A percentile compares a stretch with the other conserved stretches of the same genome.
Evolutionary conservation across 2,797 vertebrate genomes (phyloP).

Genomic region (Pipistrellus pygmaeus): DNA sequence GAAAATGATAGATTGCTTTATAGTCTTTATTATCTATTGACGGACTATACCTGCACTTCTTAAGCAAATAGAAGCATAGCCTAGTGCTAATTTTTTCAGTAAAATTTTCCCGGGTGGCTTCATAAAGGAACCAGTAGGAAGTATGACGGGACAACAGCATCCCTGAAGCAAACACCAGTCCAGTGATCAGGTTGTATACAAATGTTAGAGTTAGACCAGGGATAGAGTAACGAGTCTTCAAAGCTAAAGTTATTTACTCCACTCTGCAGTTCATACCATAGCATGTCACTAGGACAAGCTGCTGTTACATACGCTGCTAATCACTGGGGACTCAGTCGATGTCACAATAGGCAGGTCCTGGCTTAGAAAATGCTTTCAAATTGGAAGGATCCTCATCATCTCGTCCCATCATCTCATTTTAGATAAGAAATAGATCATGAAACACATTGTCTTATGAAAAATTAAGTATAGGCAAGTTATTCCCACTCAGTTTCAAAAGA

Average conservation of each 20-base stretch:
- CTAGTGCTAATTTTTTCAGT: not conserved
- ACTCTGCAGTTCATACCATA: not conserved
- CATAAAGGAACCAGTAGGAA: not conserved
- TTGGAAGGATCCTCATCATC: not conserved
- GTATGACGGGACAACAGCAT: not conserved
- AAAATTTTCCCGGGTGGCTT: slow-evolving; percentile 8
- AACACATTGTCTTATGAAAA: slow-evolving; percentile 25
- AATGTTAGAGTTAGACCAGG: not conserved
- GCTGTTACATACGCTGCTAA: not conserved
- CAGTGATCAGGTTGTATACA: not conserved
- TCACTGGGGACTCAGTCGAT: not conserved
- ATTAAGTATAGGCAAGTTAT: not conserved
- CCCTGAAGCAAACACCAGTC: not conserved
- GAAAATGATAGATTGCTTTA: slow-evolving; percentile 14
- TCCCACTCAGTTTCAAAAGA: slow-evolving; percentile 43
- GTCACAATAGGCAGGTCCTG: not conserved
- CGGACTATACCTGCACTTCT: not conserved
- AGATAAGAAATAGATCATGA: not conserved
- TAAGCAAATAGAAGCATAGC: not conserved
- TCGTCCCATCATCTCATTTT: not conserved
- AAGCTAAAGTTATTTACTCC: not conserved
- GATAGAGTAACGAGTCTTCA: not conserved
- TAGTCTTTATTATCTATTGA: not conserved
- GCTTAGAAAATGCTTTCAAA: not conserved
- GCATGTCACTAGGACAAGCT: not conserved